Conservation (phyloP, 92 coral and sea anemone species). For the Epizoanthus fatuus region DNA sequence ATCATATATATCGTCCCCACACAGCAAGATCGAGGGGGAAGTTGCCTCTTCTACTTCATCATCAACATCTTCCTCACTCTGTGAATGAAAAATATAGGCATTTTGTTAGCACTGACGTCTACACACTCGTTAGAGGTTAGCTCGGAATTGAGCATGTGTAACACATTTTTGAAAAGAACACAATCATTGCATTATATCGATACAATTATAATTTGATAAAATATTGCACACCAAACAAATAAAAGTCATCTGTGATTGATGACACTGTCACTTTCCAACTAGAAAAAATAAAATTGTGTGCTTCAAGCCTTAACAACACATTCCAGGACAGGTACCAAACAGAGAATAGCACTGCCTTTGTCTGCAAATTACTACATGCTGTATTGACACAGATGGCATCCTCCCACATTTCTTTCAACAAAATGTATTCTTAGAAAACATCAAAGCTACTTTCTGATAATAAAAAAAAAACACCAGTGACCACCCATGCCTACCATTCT, state of each 20-base stretch:
- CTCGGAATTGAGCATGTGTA: neutral
- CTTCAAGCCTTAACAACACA: constrained; percentile 2
- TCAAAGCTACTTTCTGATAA: neutral
- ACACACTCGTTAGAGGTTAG: neutral
- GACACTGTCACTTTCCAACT: neutral
- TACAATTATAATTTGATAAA: neutral
- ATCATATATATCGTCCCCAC: constrained; percentile 27
- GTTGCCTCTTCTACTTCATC: constrained; percentile 12
- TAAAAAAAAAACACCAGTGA: neutral
- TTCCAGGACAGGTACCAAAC: neutral
- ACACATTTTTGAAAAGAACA: too few relatives aligned
- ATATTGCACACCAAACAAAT: constrained; percentile 1
- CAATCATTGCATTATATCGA: neutral
- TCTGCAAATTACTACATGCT: neutral
- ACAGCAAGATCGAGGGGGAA: constrained; percentile 35
- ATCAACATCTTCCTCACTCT: constrained; percentile 42
- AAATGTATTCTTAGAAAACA: neutral
- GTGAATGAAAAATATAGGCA: neutral
- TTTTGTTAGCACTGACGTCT: neutral
- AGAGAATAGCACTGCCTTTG: neutral
- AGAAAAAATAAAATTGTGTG: neutral
- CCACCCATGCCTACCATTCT: neutral
- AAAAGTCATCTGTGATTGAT: constrained; percentile 12
- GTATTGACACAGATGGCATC: neutral
- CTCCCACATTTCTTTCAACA: neutral